A percentile compares a stretch with the other conserved stretches of the same genome.
Evolutionary conservation across 2,797 vertebrate species (phyloP).

Genomic region (Bucorvus abyssinicus): DNA sequence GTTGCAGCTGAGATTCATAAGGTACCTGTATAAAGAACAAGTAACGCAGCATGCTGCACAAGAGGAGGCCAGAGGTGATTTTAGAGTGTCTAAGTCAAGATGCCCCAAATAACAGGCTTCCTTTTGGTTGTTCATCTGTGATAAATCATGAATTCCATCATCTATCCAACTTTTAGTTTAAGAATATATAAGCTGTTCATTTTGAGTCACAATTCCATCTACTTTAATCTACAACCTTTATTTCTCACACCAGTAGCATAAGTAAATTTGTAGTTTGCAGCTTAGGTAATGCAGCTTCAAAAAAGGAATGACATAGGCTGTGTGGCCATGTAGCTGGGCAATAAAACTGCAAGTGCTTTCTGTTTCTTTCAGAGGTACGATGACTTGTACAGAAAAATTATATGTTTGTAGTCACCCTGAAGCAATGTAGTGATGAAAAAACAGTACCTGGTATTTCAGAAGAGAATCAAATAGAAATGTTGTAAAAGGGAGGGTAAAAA

Average conservation of each 20-base stretch:
- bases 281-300: neutral
- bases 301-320: neutral
- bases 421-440: neutral
- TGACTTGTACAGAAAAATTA: neutral
- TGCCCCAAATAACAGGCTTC: neutral
- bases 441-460: neutral
- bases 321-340: neutral
- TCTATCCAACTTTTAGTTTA: neutral
- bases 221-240: neutral
- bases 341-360: neutral
- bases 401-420: neutral
- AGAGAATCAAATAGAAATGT: neutral
- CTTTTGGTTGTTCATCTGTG: neutral
- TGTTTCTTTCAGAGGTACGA: neutral
- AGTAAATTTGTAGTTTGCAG: neutral
- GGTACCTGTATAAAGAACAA: neutral
- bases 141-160: neutral
- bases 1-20: slow-evolving; percentile 43
- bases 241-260: neutral
- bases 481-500: neutral
- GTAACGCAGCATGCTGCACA: neutral
- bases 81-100: neutral
- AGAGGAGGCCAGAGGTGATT: neutral
- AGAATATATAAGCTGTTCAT: neutral
- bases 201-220: neutral